A percentile compares a stretch with the other conserved stretches of the same genome.
Conservation (phyloP, 2,113 vertebrate species). For the Psammodynastes pulverulentus region DNA sequence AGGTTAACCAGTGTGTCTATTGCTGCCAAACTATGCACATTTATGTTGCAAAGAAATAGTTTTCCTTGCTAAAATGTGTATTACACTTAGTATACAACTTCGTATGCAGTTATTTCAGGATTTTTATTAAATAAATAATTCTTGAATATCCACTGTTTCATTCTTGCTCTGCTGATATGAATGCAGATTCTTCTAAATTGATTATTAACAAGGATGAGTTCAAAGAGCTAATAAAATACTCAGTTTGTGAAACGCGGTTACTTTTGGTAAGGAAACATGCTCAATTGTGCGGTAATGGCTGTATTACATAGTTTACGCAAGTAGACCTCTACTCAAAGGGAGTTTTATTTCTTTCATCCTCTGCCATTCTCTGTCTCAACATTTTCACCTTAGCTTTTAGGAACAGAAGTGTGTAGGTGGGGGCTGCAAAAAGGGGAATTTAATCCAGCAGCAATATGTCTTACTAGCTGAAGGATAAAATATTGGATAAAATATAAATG, state of each 20-base stretch:
- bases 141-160: neutral
- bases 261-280: neutral
- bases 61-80: conserved; percentile 29
- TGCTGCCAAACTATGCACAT: conserved; percentile 26
- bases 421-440: neutral
- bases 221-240: neutral
- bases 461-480: neutral
- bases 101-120: neutral
- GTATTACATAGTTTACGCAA: neutral
- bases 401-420: neutral
- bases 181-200: neutral
- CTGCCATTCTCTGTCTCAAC: neutral
- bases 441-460: neutral
- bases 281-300: neutral
- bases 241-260: neutral
- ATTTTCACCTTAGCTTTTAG: neutral
- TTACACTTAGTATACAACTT: conserved; percentile 18
- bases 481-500: neutral
- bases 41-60: conserved; percentile 20
- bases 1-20: conserved; percentile 55
- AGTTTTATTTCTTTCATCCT: neutral
- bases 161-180: neutral
- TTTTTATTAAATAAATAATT: neutral
- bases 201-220: neutral
- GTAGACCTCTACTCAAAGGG: neutral